Conservation (phyloP, 2,888 invertebrate species). For the Papilio gigon region DNA sequence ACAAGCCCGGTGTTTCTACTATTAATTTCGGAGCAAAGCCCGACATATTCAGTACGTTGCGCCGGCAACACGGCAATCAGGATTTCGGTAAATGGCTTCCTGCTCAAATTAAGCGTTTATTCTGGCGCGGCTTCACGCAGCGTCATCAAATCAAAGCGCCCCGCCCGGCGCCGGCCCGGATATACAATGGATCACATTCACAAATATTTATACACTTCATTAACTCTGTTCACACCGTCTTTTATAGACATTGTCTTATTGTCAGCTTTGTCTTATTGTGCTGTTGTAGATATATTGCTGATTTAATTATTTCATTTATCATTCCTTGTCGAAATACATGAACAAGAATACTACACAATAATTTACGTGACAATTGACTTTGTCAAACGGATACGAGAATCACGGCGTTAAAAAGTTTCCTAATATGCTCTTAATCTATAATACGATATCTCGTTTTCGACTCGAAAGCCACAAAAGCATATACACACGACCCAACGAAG, state of each 20-base stretch:
- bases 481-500: background rate
- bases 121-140: slow-evolving; percentile 47
- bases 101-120: slow-evolving; percentile 58
- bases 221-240: background rate
- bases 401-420: too few species aligned
- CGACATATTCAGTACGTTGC: slow-evolving; percentile 20
- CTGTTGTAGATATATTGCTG: slow-evolving; percentile 1
- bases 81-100: slow-evolving; percentile 42
- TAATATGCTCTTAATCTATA: too few species aligned
- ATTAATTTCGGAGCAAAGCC: slow-evolving; percentile 16
- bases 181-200: slow-evolving; percentile 5
- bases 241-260: slow-evolving; percentile 16
- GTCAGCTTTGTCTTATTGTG: slow-evolving; percentile 13
- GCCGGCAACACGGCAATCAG: slow-evolving; percentile 26
- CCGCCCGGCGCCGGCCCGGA: background rate
- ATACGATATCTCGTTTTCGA: background rate
- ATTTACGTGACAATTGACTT: background rate
- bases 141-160: slow-evolving; percentile 45
- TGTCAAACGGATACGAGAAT: background rate
- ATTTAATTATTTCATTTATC: background rate
- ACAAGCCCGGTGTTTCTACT: slow-evolving; percentile 21
- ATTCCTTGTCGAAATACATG: background rate
- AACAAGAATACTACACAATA: background rate
- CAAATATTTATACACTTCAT: slow-evolving; percentile 24
- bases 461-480: background rate